phyloP scores from a whole-genome alignment of 2,888 invertebrate species.

The Pherbina coryleti region DNA sequence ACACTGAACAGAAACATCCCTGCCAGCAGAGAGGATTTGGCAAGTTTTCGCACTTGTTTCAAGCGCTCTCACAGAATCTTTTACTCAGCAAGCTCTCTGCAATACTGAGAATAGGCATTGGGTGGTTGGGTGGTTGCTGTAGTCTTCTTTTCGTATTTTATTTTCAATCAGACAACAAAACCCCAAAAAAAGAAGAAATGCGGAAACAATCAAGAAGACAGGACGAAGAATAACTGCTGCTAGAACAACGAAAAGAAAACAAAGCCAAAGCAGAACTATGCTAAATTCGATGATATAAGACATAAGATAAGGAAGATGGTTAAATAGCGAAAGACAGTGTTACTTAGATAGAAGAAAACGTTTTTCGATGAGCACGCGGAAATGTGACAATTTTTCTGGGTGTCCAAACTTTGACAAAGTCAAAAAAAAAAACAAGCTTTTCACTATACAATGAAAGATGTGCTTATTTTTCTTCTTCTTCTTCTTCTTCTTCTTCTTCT shows the following conservation, averaged over 20 bases:
- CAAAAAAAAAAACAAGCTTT: background rate
- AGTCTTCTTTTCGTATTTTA: background rate
- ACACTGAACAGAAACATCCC: background rate
- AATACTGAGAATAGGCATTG: background rate
- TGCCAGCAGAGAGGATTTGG: background rate
- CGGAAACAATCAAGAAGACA: background rate
- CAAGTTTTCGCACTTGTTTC: background rate
- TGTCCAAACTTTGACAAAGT: background rate
- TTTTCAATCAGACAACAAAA: background rate
- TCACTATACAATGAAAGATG: background rate
- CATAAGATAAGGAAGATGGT: constrained; percentile 18
- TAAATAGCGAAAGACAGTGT: background rate
- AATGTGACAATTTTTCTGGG: background rate
- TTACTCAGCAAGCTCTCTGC: background rate
- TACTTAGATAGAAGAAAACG: background rate
- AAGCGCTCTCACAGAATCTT: background rate
- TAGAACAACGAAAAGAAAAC: background rate
- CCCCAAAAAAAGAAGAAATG: background rate
- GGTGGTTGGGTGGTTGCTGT: background rate
- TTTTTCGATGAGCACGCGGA: background rate
- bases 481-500: background rate
- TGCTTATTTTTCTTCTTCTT: background rate
- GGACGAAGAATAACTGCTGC: background rate
- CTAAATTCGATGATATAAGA: constrained; percentile 33
- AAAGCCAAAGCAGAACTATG: background rate